Base-by-base conservation (phyloP, 2,888 invertebrate species). In the Drosophila atripex region DNA sequence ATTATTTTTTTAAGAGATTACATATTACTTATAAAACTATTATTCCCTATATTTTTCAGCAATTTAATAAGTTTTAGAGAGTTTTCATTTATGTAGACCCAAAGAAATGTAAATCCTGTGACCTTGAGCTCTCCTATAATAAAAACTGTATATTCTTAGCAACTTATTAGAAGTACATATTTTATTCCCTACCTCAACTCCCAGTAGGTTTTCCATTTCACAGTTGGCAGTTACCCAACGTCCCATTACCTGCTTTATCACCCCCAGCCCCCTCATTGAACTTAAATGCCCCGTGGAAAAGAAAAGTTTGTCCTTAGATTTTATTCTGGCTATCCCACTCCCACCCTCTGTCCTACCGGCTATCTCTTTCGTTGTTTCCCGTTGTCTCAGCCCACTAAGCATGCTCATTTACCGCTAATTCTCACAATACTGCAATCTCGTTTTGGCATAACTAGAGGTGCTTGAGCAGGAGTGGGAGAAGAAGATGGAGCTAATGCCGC, bases 371-470 rank as follows among this genome's bases (percentile, higher is more conserved):
- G 12, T n/a, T 30, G 28, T 11, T 18, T 43, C 43, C 21, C 21
- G 8, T 32, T 66, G 68, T 78, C 55, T 72, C 76, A 84, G 65
- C 45, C 75, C 85, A 84, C 78, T 84, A 80, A 80, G 70, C 85
- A 75, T 65, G 85, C 76, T 82, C 83, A 85, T 85, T 82, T 85
- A 85, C 77, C 82, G 83, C 82, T 82, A 82, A 82, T 82, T 82
- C 63, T 79, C 71, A 74, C 69, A 60, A 70, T 68, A 71, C 76
- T 77, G 50, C 75, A 84, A 80, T 80, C 80, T 80, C 68, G 52
- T 53, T 60, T 23, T 51, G 77, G 71, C 53, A 25, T 25, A 38
- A 59, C 43, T 51, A 70, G 21, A 35, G 43, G 28, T 28, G 52
- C 6, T 8, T 18, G 9, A n/a, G 55, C 1, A 30, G 16, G 8